Evolutionary conservation across 2,113 vertebrate species (phyloP), one percentile per base, ranked within the genome.

Genomic region (Microtus richardsoni): DNA sequence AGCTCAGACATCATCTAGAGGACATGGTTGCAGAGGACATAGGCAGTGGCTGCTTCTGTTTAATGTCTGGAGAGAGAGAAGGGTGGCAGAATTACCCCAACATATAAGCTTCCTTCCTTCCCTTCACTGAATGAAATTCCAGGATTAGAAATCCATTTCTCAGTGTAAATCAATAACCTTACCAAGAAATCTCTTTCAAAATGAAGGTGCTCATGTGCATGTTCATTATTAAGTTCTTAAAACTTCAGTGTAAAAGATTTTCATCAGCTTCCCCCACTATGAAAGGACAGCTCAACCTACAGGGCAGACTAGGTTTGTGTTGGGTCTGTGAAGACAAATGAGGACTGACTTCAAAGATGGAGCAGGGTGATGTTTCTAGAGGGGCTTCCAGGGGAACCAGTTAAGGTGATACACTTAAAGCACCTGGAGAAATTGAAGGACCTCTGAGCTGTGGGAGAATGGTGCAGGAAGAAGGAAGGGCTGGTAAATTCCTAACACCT

Each of bases 111-210:
- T 95, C 22, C 95, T 95, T 93, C 28, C 95, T 94, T 93, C 28
- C 80, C 60, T 95, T 70, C 66, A 89, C 58, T 19, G 64, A 70
- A 92, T 41, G 28, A 97, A 96, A 97, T 97, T 98, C 85, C 95
- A 86, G 92, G 96, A 97, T 97, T 96, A 96, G 90, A 97, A 96
- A 97, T 97, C 92, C 77, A 96, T 97, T 97, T 97, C 60, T 97
- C 91, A 91, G 90, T 85, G 95, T 96, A 95, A 96, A 98, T 97
- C 97, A 88, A 97, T 97, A 97, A 94, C 91, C 77, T 93, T 93
- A 95, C 82, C 85, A 96, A 95, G 82, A 92, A 96, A 97, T 91
- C 90, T 95, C 95, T 96, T 97, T 97, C 90, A 94, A 95, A 97
- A 98, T 96, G 96, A 97, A 97, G 93, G 96, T 86, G 64, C 97